Evolutionary conservation across 1,140 invertebrate genomes (phyloP).

Genomic region (Drosophila kanapiae): DNA sequence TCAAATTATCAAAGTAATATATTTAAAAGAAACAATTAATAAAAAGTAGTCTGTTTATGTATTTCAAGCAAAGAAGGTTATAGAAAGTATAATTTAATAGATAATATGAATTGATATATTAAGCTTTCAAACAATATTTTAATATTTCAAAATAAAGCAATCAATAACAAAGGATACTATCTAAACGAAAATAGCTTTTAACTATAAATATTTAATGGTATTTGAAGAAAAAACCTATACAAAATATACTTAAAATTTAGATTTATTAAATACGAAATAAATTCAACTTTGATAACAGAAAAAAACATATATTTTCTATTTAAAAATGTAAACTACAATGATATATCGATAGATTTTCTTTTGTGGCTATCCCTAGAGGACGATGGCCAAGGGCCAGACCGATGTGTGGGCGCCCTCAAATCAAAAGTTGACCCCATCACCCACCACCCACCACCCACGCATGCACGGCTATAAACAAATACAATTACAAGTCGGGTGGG

Average conservation of each 20-base stretch:
- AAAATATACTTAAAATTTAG: background rate
- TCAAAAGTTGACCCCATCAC: constrained; percentile 61
- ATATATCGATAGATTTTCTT: background rate
- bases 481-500: constrained; percentile 67
- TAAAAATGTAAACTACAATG: background rate
- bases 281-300: background rate
- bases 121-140: too few species aligned
- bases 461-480: constrained; percentile 66
- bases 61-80: too few species aligned
- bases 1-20: too few species aligned
- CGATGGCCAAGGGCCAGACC: constrained; percentile 33
- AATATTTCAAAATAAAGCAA: background rate
- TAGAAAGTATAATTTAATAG: too few species aligned
- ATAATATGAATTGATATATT: too few species aligned
- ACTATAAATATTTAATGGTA: background rate
- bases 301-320: background rate
- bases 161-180: background rate
- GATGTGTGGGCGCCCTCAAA: constrained; percentile 42
- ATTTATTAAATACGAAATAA: background rate
- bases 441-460: constrained; percentile 17
- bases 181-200: background rate
- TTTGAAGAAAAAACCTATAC: too few species aligned
- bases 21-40: too few species aligned
- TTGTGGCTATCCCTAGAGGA: constrained; percentile 6
- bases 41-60: too few species aligned